Percentiles rank a stretch among this genome's conserved stretches.
Conservation (phyloP, 2,797 vertebrate genomes). For the Allobates femoralis region DNA sequence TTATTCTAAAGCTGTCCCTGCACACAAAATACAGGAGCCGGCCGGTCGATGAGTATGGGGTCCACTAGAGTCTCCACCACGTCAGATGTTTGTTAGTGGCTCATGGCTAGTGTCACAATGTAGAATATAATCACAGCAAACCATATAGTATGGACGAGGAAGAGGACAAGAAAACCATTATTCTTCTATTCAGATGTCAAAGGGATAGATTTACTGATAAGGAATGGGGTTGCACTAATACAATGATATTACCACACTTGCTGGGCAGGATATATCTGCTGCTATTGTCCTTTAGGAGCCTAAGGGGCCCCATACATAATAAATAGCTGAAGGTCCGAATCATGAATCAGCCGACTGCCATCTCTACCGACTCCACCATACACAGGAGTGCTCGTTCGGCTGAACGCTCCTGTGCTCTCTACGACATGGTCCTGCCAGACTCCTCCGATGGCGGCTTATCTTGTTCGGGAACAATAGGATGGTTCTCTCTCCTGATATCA, state of each 20-base stretch:
- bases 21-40: not conserved
- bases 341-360: too few relatives aligned
- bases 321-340: not conserved
- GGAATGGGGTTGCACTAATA: not conserved
- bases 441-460: too few relatives aligned
- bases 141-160: not conserved
- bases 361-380: not conserved
- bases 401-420: too few relatives aligned
- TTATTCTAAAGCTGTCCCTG: too few relatives aligned
- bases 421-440: too few relatives aligned
- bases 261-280: not conserved
- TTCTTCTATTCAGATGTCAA: not conserved
- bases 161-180: not conserved
- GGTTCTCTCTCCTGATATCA: too few relatives aligned
- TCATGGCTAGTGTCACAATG: not conserved
- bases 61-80: not conserved
- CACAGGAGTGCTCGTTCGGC: too few relatives aligned
- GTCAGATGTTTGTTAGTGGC: not conserved
- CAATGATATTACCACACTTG: not conserved
- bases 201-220: not conserved
- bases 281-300: not conserved
- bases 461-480: too few relatives aligned
- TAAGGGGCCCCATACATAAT: too few relatives aligned
- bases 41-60: not conserved
- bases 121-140: not conserved